Conservation (phyloP, 1,140 invertebrate species). For the Phenacoccus solenopsis region DNA sequence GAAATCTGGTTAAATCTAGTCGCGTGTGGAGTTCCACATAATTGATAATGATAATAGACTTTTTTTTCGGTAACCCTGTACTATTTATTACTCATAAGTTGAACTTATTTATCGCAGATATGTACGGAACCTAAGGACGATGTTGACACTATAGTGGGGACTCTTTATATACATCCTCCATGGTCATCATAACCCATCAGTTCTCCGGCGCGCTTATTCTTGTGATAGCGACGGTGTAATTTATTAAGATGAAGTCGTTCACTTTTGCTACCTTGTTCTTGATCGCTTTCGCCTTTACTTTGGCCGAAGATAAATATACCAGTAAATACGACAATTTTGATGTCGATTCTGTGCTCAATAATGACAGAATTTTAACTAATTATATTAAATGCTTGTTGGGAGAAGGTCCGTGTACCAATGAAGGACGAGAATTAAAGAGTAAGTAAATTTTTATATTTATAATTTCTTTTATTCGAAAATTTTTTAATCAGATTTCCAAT, state of each 20-base stretch:
- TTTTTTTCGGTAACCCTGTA: background rate
- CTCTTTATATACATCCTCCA: constrained; percentile 1
- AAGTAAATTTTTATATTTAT: constrained; percentile 24
- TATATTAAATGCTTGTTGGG: constrained; percentile 35
- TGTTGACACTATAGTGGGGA: background rate
- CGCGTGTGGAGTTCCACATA: background rate
- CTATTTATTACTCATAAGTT: background rate
- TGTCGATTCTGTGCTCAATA: constrained; percentile 29
- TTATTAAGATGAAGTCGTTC: background rate
- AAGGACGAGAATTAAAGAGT: constrained; percentile 33
- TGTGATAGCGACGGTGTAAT: background rate
- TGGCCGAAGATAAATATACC: background rate
- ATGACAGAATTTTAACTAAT: constrained; percentile 28
- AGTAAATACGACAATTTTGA: constrained; percentile 21
- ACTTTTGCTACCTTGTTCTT: background rate
- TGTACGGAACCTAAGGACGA: background rate
- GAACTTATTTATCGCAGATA: background rate
- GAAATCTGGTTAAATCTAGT: background rate
- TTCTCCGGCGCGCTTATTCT: background rate
- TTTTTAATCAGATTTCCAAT: no score
- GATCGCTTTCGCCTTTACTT: background rate
- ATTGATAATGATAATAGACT: background rate
- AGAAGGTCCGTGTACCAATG: constrained; percentile 31
- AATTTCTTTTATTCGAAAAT: background rate
- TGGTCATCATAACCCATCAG: background rate